Evolutionary conservation across 2,888 invertebrate genomes (phyloP).

Genomic region (Conomelus anceps): DNA sequence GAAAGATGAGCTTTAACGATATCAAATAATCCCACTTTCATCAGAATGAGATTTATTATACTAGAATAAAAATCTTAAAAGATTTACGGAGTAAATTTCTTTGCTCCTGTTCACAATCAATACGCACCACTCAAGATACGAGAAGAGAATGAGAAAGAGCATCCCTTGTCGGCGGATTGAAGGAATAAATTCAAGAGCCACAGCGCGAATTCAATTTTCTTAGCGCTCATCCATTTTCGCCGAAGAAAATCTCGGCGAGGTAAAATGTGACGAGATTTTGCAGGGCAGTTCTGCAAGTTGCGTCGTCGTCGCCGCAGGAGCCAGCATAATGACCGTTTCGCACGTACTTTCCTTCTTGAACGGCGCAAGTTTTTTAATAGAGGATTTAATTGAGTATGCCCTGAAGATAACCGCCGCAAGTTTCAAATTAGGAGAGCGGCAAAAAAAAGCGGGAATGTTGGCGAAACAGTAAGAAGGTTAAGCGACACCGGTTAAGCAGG

Average conservation of each 20-base stretch:
- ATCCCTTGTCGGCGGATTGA: background rate
- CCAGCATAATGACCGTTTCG: background rate
- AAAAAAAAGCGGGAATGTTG: background rate
- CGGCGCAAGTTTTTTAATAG: background rate
- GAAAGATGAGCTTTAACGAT: background rate
- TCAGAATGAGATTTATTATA: background rate
- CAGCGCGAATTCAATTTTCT: background rate
- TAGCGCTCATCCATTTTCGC: background rate
- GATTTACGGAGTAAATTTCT: background rate
- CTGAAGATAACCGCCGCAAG: background rate
- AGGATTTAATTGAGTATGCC: background rate
- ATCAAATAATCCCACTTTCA: background rate
- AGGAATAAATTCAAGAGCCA: background rate
- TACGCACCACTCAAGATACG: background rate
- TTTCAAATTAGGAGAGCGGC: background rate
- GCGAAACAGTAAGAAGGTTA: background rate
- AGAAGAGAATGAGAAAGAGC: background rate
- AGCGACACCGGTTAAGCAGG: background rate
- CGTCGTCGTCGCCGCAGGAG: background rate
- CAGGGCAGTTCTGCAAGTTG: background rate
- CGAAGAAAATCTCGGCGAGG: background rate
- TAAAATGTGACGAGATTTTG: background rate
- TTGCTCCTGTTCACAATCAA: background rate
- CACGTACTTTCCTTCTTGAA: background rate
- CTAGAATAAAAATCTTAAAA: background rate